These are phyloP conservation scores for Chirona hameri DNA, from an alignment of 2,888 invertebrate species.

Conservation along the genomic window DNA sequence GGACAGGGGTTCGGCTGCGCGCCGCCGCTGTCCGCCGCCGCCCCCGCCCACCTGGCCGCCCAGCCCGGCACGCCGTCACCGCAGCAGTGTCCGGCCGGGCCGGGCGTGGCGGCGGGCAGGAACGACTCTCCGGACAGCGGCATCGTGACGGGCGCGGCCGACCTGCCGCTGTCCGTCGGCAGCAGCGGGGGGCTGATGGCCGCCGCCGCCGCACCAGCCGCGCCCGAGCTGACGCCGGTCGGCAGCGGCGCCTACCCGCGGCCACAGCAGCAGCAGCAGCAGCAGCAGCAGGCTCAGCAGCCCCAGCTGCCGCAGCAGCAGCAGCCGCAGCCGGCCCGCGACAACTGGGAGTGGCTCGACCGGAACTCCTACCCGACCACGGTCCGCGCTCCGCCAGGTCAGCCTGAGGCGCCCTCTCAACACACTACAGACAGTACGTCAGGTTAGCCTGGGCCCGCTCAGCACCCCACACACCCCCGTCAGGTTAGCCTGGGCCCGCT, in stretches of 20 bases:
- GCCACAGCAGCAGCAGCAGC: neutral
- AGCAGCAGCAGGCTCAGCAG: neutral
- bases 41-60: neutral
- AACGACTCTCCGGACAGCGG: constrained; percentile 26
- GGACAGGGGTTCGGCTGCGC: constrained; percentile 5
- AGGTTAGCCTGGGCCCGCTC: neutral
- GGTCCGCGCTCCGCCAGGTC: constrained; percentile 1
- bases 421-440: neutral
- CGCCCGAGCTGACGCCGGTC: neutral
- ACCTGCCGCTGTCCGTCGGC: neutral
- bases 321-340: neutral
- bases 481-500: too few relatives aligned
- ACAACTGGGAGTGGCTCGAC: constrained; percentile 25
- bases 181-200: neutral
- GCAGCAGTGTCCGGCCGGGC: neutral
- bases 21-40: neutral
- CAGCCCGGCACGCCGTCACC: constrained; percentile 11
- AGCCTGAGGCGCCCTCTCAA: neutral
- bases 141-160: neutral
- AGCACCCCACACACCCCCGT: too few relatives aligned
- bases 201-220: neutral
- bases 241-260: neutral
- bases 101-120: neutral
- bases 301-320: neutral
- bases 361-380: constrained; percentile 11